Evolutionary conservation across 2,113 vertebrate species (phyloP).

Genomic region (Anser cygnoides): DNA sequence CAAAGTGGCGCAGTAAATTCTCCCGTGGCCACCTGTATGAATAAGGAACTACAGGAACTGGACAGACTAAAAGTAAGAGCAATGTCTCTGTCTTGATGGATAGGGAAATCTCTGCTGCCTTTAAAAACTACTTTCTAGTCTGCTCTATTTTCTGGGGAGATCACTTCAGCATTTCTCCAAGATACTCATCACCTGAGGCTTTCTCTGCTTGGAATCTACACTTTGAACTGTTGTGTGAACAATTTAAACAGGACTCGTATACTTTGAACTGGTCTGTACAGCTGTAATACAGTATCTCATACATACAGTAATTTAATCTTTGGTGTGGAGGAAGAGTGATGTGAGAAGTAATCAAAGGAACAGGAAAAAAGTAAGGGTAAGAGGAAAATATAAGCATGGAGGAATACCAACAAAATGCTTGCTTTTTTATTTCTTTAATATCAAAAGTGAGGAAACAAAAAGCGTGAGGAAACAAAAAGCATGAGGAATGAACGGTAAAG

Average conservation of each 20-base stretch:
- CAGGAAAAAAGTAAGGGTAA: not conserved
- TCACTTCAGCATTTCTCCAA: not conserved
- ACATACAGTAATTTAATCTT: not conserved
- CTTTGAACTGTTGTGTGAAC: not conserved
- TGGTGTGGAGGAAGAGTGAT: not conserved
- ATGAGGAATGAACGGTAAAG: not conserved
- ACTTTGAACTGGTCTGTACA: not conserved
- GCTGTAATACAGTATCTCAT: not conserved
- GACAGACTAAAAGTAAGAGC: slow-evolving; percentile 86
- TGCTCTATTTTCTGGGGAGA: not conserved
- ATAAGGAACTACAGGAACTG: slow-evolving; percentile 86
- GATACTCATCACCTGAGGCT: not conserved
- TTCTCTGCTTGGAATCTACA: not conserved
- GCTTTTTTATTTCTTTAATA: not conserved
- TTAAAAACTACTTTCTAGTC: not conserved
- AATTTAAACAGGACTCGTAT: not conserved
- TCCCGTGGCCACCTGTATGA: not conserved
- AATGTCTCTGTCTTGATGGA: not conserved
- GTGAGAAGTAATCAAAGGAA: not conserved
- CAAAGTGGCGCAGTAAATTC: slow-evolving; percentile 6
- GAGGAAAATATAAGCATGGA: not conserved
- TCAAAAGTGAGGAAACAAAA: not conserved
- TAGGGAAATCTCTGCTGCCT: not conserved
- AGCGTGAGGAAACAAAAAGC: not conserved
- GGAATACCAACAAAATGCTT: not conserved